Percentiles rank a stretch among this genome's conserved stretches.
Conservation (phyloP, 2,113 vertebrate genomes). For the Perognathus longimembris region DNA sequence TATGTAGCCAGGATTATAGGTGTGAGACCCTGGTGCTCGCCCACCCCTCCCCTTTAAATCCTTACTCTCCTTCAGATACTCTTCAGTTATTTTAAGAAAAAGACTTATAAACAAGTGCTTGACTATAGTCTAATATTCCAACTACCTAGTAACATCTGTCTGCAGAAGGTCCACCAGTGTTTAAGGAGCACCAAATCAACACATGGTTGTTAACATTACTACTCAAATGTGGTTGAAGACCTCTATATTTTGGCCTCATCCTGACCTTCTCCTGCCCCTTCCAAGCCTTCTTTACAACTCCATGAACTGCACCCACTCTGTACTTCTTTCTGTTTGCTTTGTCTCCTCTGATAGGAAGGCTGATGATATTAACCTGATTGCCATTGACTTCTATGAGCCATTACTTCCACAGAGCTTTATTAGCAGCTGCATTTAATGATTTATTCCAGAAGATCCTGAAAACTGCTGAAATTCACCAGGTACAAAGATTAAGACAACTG, state of each 20-base stretch:
- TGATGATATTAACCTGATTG: neutral
- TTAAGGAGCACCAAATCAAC: neutral
- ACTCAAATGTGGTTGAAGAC: neutral
- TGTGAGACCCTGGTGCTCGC: too few species aligned
- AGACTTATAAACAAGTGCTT: neutral
- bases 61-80: neutral
- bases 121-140: neutral
- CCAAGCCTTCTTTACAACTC: fast-evolving
- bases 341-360: neutral
- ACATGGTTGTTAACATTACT: neutral
- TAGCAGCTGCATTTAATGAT: neutral
- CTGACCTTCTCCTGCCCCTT: neutral
- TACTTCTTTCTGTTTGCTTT: neutral
- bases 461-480: neutral
- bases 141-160: neutral
- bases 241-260: neutral
- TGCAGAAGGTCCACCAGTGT: neutral
- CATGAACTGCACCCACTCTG: neutral
- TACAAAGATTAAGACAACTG: neutral
- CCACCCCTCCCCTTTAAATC: neutral
- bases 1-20: too few species aligned
- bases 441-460: slow-evolving; percentile 19
- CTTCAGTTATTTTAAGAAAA: slow-evolving; percentile 43
- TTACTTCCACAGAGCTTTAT: neutral
- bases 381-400: neutral